phyloP scores from a whole-genome alignment of 2,797 vertebrate species.

The Brachymystax lenok region DNA sequence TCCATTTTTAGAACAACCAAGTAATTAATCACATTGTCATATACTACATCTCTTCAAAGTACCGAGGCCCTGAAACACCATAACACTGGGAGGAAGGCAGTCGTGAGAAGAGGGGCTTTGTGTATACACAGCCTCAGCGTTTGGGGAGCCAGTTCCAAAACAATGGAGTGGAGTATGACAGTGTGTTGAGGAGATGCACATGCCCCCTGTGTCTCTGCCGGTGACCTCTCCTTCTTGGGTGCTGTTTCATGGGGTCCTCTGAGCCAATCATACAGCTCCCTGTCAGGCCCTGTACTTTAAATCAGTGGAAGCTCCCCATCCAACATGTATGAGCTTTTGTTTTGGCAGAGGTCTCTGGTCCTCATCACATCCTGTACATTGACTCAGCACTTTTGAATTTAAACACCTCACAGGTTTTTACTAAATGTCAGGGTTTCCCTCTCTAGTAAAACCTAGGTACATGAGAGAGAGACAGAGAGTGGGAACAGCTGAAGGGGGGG shows the following conservation, averaged over 20 bases:
- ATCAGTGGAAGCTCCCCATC: background rate
- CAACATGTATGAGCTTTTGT: background rate
- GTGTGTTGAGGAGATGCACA: slow-evolving; percentile 60
- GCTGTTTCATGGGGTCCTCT: slow-evolving; percentile 63
- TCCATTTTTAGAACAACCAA: slow-evolving; percentile 56
- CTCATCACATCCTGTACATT: background rate
- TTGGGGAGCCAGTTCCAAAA: slow-evolving; percentile 71
- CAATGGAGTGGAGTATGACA: slow-evolving; percentile 62
- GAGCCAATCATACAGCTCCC: slow-evolving; percentile 5
- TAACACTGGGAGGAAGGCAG: slow-evolving; percentile 55
- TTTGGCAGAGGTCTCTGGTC: slow-evolving; percentile 9
- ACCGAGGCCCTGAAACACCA: slow-evolving; percentile 46
- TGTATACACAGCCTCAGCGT: slow-evolving; percentile 61
- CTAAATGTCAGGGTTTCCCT: background rate
- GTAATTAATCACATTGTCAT: slow-evolving; percentile 51
- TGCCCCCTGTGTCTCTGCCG: slow-evolving; percentile 54
- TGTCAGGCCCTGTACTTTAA: slow-evolving; percentile 7
- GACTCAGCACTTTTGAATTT: background rate
- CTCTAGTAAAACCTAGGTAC: background rate
- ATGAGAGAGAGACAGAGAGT: too few relatives aligned
- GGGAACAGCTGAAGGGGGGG: too few relatives aligned
- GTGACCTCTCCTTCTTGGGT: slow-evolving; percentile 83
- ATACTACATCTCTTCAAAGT: slow-evolving; percentile 56
- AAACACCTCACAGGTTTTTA: background rate
- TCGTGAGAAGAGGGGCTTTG: slow-evolving; percentile 54